These are phyloP conservation scores for Mus caroli DNA, from an alignment of 2,797 vertebrate genomes.

Conservation along the genomic window DNA sequence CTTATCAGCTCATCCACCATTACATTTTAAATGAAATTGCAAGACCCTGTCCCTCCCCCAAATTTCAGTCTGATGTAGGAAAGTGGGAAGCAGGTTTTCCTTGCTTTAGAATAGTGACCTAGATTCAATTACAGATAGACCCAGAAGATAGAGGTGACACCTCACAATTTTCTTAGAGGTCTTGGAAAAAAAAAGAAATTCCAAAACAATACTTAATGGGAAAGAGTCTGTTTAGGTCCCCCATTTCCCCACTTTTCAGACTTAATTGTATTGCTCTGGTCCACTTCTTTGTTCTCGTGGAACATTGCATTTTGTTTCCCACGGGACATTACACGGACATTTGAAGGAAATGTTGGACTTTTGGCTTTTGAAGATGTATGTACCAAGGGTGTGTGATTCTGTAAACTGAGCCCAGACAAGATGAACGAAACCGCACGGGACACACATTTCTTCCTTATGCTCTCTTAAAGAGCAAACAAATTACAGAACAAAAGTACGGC, in stretches of 20 bases:
- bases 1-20: slow-evolving; percentile 98
- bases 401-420: slow-evolving; percentile 45
- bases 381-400: not conserved
- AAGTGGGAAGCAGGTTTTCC: slow-evolving; percentile 95
- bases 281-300: slow-evolving; percentile 69
- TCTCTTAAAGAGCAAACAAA: slow-evolving; percentile 16
- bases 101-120: slow-evolving; percentile 97
- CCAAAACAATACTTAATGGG: slow-evolving; percentile 88
- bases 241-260: not conserved
- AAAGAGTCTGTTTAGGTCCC: slow-evolving; percentile 63
- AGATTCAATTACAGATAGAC: slow-evolving; percentile 99
- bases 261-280: slow-evolving; percentile 54
- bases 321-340: not conserved
- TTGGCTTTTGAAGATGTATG: slow-evolving; percentile 50
- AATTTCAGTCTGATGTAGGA: slow-evolving; percentile 95
- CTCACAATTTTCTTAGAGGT: slow-evolving; percentile 88
- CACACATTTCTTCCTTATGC: not conserved
- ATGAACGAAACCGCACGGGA: slow-evolving; percentile 9
- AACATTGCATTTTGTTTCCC: slow-evolving; percentile 69
- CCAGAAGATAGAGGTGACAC: slow-evolving; percentile 93
- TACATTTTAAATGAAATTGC: slow-evolving; percentile 99
- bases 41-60: slow-evolving; percentile 91
- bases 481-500: slow-evolving; percentile 50
- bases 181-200: slow-evolving; percentile 82
- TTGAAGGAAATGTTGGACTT: slow-evolving; percentile 69